Evolutionary conservation across 2,888 invertebrate genomes (phyloP), one percentile per base, ranked within the genome.

Genomic region (Myopa testacea): DNA sequence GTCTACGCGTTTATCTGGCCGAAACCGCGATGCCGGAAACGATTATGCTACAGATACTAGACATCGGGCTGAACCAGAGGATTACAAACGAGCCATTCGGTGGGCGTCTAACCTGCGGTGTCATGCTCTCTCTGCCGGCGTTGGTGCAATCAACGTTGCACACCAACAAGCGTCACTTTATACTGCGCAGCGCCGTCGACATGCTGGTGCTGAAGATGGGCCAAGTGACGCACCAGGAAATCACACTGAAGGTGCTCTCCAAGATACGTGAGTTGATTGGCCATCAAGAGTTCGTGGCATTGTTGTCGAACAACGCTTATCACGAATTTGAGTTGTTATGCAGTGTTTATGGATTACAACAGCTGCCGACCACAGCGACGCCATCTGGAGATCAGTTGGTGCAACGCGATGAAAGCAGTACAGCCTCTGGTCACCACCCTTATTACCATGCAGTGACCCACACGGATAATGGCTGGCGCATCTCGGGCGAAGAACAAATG

Each of bases 201-300:
- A 90, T 91, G 74, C 85, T 93, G 63, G 91, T 92, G 10, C 90
- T 91, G 58, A 92, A 92, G 84, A 90, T 92, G 86, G 90, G 91
- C 26, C 92, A 92, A 83, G 90, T 92, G 38, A 91, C 91, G 78
- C 92, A 92, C 79, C 91, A 95, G 91, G 91, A 95, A 90, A 90
- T 93, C 83, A 90, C 94, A 76, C 79, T 94, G 73, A 91, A 94
- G 82, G 93, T 95, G 2, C 88, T 95, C 78, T 89, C 93, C 70
- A 94, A 94, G 87, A 91, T 95, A 67, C 92, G 93, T 72, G 93
- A 93, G 80, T 90, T 93, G 8, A 91, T 95, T 78, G 95, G 95
- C 0, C 89, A 91, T 3, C 90, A 91, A 10, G 92, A 93, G 78
- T 95, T 95, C 84, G 91, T 93, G 83, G 89, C 90, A 63, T 91